Base-by-base conservation (phyloP, 2,113 vertebrate species). In the Orycteropus afer region DNA sequence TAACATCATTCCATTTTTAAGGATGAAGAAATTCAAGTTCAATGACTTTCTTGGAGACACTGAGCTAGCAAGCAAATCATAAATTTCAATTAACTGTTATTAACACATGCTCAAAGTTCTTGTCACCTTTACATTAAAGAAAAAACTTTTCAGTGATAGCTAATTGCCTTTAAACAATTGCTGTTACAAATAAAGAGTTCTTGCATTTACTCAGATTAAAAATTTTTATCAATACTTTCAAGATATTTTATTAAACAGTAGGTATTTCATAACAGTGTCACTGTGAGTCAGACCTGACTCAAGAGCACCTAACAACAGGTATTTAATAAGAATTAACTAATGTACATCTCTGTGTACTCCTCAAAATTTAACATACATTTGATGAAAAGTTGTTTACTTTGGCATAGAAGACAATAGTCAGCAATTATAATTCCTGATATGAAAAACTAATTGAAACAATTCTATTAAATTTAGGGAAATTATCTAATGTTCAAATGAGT, bases 371-470 rank as follows among this genome's bases (percentile, higher is more conserved):
- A 94, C 49, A 55, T 47, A 74, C 18, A 95, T 73, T 53, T 77
- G 40, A 78, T 91, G 40, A 83, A 92, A 90, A 18, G 25, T 79
- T 67, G 20, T 85, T 84, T 49, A 71, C 89, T 89, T 57, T 87
- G 32, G 15, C 57, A 13, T 71, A 53, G 34, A 84, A 94, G 63
- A 76, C 5, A 78, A 69, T 37, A 87, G 34, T 85, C 25, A 81
- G 18, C 25, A 89, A 63, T 91, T 80, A 84, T 29, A 90, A 55
- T 74, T 95, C 27, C 40, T 20, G 69, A 17, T 59, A 74, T 81
- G 12, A 55, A 32, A 90, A 89, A 93, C 13, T 37, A 84, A 63
- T 63, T 57, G 53, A 77, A 61, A 3, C 9, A 55, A 1, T 51
- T 80, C 25, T 69, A 95, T 63, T 78, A 12, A 77, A 82, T 63